phyloP scores from a whole-genome alignment of 1,140 invertebrate species.

The Drosophila virilis region DNA sequence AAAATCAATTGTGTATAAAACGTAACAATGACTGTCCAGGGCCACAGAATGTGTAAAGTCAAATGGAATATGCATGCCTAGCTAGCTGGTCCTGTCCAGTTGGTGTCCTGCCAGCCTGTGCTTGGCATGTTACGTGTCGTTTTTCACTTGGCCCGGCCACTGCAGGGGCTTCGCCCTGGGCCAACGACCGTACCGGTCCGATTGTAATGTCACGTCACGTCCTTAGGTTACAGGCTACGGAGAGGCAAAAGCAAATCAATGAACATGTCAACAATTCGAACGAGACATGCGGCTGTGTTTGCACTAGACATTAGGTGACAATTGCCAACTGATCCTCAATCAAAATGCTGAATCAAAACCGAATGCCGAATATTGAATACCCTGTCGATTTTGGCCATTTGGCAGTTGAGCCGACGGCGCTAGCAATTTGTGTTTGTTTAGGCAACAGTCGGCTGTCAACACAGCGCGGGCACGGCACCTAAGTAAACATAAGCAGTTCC shows the following conservation, averaged over 20 bases:
- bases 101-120: neutral
- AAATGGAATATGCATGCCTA: slow-evolving; percentile 38
- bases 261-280: slow-evolving; percentile 54
- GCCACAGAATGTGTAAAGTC: slow-evolving; percentile 16
- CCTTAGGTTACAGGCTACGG: slow-evolving; percentile 73
- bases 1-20: slow-evolving; percentile 74
- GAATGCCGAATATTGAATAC: slow-evolving; percentile 13
- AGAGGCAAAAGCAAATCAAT: slow-evolving; percentile 60
- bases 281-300: slow-evolving; percentile 71
- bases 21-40: slow-evolving; percentile 46
- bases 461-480: slow-evolving; percentile 30
- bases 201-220: slow-evolving; percentile 68
- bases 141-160: slow-evolving; percentile 74
- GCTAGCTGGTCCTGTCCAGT: slow-evolving; percentile 4
- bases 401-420: slow-evolving; percentile 69
- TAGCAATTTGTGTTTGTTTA: slow-evolving; percentile 61
- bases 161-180: slow-evolving; percentile 70
- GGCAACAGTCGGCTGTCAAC: slow-evolving; percentile 48
- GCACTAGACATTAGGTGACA: slow-evolving; percentile 59
- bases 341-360: neutral
- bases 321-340: slow-evolving; percentile 27
- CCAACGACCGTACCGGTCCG: slow-evolving; percentile 21
- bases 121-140: slow-evolving; percentile 63
- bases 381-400: slow-evolving; percentile 53
- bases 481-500: slow-evolving; percentile 39